A percentile compares a stretch with the other conserved stretches of the same genome.
Conservation (phyloP, 2,113 vertebrate genomes). For the Cepphus grylle region DNA sequence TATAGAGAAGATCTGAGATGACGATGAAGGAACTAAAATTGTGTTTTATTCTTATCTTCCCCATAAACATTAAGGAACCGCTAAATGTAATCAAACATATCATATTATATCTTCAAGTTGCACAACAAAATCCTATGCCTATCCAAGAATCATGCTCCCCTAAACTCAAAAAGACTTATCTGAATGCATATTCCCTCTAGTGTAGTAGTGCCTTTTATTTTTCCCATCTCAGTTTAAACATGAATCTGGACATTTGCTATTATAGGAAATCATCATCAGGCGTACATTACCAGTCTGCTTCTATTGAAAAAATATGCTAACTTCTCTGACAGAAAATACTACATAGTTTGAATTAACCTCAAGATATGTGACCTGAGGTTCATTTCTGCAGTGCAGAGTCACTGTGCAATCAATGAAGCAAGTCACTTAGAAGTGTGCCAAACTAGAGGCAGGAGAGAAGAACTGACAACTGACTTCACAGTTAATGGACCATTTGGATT, state of each 20-base stretch:
- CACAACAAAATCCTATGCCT: background rate
- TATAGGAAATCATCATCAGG: background rate
- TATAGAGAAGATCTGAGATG: background rate
- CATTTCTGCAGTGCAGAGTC: background rate
- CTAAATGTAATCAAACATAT: background rate
- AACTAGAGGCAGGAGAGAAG: background rate
- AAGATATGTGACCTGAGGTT: background rate
- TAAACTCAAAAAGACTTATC: background rate
- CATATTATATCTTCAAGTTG: background rate
- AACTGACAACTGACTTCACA: background rate
- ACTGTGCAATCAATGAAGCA: background rate
- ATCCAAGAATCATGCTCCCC: background rate
- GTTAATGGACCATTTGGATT: background rate
- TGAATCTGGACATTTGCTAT: background rate
- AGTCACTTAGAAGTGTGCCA: background rate
- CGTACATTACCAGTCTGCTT: rapidly evolving
- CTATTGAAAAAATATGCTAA: background rate
- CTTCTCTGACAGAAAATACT: background rate
- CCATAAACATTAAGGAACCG: background rate
- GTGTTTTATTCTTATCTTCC: background rate
- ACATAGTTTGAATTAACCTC: background rate
- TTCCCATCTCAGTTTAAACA: background rate
- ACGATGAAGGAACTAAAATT: background rate
- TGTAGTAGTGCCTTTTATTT: background rate
- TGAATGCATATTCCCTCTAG: background rate